Base-by-base conservation (phyloP, 1,140 invertebrate species). In the Euwallacea similis region DNA sequence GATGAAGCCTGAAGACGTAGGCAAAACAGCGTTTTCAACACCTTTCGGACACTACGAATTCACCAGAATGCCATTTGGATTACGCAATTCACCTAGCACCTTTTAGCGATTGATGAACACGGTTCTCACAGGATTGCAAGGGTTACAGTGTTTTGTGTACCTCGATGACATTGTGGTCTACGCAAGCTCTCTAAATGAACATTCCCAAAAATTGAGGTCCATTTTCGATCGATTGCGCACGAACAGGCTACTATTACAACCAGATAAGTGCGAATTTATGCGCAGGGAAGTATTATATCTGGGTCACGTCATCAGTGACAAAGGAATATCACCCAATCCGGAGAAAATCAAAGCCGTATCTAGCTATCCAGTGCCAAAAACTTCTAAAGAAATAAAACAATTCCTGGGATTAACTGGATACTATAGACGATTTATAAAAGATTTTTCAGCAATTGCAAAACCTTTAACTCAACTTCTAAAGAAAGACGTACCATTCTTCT, bases 11-110 rank as follows among this genome's bases (percentile, higher is more conserved):
- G 66, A 71, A 7, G 79, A 83, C 72, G 76, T 74, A 21, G 63
- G 78, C 0, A 85, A 86, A 76, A 86, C 85, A 2, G 83, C 83
- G 4, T 86, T 86, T 66, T 78, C 76, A 16, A 78, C 79, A 0
- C 71, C 74, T 13, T 65, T 54, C 10, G 79, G 76, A 6, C 78
- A 80, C 33, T 81, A 72, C 62, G 69, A 81, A 63, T 83, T 77
- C 62, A 59, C 10, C 6, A 44, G 79, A 10, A 79, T 84, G 78
- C 76, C 77, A 7, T 82, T 82, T 62, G 80, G 81, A 1, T 66
- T 83, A 11, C 79, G 77, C 66, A 79, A 75, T 60, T 74, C 76
- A 11, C 80, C 80, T 8, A 74, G 68, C 1, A 77, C 73, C 41
- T 84, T 85, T 75, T 75, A 82, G 47, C 42, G 58, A 7, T 4